Percentiles rank a stretch among this genome's conserved stretches.
Evolutionary conservation across 2,888 invertebrate species (phyloP).

Genomic region (Netelia melanura): DNA sequence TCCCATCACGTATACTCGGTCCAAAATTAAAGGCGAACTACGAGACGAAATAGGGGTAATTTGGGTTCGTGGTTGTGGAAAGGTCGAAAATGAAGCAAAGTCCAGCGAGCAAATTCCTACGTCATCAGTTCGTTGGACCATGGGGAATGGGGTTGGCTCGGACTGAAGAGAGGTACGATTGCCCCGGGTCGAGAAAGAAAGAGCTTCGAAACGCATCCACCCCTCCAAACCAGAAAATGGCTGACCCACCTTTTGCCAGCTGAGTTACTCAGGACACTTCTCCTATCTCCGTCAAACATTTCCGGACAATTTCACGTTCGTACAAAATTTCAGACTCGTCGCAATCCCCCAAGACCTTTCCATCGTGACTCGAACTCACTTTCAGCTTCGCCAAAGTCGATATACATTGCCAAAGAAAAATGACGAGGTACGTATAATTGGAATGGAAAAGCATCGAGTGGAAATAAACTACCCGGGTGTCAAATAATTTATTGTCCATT

Average conservation of each 20-base stretch:
- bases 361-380: constrained; percentile 23
- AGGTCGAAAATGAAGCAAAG: constrained; percentile 25
- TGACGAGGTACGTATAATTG: constrained; percentile 29
- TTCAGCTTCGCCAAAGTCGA: neutral
- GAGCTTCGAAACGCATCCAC: constrained; percentile 28
- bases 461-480: constrained; percentile 19
- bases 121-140: constrained; percentile 47
- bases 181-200: constrained; percentile 56
- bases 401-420: constrained; percentile 11
- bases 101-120: constrained; percentile 28
- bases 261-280: constrained; percentile 48
- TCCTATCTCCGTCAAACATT: constrained; percentile 53
- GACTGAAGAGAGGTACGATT: constrained; percentile 50
- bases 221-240: neutral
- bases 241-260: constrained; percentile 45
- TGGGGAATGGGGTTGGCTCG: constrained; percentile 59
- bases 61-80: constrained; percentile 43
- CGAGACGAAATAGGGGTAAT: constrained; percentile 58
- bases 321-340: constrained; percentile 47
- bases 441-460: neutral
- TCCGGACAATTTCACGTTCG: constrained; percentile 62
- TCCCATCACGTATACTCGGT: constrained; percentile 51
- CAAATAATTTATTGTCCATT: constrained; percentile 32
- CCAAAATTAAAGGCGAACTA: constrained; percentile 79
- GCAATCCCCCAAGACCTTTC: constrained; percentile 24